These are phyloP conservation scores for Portunus trituberculatus DNA, from an alignment of 1,140 invertebrate species.

Conservation along the genomic window DNA sequence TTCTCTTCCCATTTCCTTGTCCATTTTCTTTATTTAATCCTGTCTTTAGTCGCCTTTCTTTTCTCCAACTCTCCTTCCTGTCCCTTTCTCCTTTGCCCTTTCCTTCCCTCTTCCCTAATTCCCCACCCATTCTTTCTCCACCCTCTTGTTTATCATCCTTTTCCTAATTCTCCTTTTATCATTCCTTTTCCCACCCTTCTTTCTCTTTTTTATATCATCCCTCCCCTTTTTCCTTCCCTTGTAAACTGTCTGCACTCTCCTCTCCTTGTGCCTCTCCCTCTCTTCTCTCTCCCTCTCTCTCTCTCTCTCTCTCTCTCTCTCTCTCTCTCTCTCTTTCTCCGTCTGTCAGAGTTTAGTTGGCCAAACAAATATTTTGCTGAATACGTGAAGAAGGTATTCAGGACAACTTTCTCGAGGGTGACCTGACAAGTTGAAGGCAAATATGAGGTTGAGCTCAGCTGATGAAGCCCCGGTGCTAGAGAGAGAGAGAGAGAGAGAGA, in stretches of 20 bases:
- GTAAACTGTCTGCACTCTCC: not conserved
- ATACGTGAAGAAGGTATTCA: constrained; percentile 57
- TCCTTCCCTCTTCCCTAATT: not conserved
- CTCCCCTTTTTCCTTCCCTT: not conserved
- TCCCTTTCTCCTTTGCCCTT: not conserved
- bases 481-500: constrained; percentile 50
- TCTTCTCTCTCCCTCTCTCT: not conserved
- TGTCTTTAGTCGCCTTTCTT: not conserved
- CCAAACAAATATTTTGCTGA: constrained; percentile 67
- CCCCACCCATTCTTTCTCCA: not conserved
- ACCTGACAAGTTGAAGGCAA: constrained; percentile 67
- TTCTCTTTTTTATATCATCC: not conserved
- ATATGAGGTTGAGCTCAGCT: constrained; percentile 56
- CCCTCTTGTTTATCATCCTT: not conserved
- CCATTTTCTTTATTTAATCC: too few species aligned
- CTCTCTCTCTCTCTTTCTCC: not conserved
- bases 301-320: not conserved
- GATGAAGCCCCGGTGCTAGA: constrained; percentile 63
- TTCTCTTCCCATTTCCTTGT: too few species aligned
- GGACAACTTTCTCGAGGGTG: constrained; percentile 64
- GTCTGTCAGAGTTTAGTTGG: constrained; percentile 52
- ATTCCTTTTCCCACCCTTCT: not conserved
- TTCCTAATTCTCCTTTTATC: not conserved
- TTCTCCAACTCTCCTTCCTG: not conserved
- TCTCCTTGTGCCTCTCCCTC: not conserved